Evolutionary conservation across 2,888 invertebrate species (phyloP), one percentile per base, ranked within the genome.

Genomic region (Trypoxylon attenuatum): DNA sequence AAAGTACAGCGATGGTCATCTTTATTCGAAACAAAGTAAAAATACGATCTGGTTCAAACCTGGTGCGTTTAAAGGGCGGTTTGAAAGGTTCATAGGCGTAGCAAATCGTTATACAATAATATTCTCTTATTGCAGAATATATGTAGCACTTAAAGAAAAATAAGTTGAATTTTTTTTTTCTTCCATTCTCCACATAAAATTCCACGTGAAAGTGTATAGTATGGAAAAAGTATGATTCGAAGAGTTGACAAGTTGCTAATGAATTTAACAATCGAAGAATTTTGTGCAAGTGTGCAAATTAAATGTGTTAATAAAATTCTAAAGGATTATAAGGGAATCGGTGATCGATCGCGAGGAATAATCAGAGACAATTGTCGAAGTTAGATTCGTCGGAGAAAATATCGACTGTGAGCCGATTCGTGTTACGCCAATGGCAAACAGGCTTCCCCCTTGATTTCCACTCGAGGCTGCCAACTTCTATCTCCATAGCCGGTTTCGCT

Each of bases 1-100:
- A 56, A 50, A 39, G 25, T 19, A 33, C n/a, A 33, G n/a, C 13
- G 3, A 10, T 10, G 25, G 21, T 64, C 61, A 71, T 72, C 75
- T 74, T 75, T 75, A 74, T 75, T 74, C 69, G 73, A 67, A 67
- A 69, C 69, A 74, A 72, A 75, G 71, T 72, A 72, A 73, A 74
- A 75, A 72, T 74, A 74, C 75, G 71, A 69, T 53, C 67, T 52
- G 60, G 69, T 67, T 72, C 67, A 71, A 74, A 68, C 61, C 64
- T 61, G 51, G 52, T 50, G 62, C 58, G 71, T 61, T 49, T 63
- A 56, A 71, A 67, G 67, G 70, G 63, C 62, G 52, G 42, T 55
- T 57, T 33, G n/a, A 39, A 33, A 15, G 25, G 8, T 6, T 27
- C 71, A 71, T 69, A 43, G 71, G 71, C 71, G 71, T 71, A 70